These are phyloP conservation scores for Phalacrocorax carbo DNA, from an alignment of 2,113 vertebrate genomes.

Conservation along the genomic window DNA sequence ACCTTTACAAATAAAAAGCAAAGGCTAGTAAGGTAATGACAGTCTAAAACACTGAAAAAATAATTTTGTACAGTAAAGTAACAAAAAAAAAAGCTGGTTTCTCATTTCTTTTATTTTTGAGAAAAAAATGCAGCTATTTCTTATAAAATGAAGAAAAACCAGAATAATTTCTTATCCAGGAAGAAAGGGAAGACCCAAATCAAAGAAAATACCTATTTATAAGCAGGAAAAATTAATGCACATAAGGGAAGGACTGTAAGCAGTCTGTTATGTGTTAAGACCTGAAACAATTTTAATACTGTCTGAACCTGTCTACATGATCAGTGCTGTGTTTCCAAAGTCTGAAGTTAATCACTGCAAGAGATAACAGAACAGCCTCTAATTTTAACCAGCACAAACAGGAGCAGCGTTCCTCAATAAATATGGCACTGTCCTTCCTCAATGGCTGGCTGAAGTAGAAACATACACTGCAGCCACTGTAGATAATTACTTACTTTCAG, in stretches of 20 bases:
- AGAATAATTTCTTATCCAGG: not conserved
- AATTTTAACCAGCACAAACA: not conserved
- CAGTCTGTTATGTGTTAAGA: not conserved
- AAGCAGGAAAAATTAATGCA: not conserved
- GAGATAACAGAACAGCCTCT: not conserved
- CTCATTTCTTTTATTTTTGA: not conserved
- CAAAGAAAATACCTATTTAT: not conserved
- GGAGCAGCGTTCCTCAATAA: not conserved
- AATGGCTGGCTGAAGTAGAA: not conserved
- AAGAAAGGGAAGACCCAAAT: not conserved
- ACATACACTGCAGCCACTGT: not conserved
- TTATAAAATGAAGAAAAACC: not conserved
- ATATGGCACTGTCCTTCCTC: not conserved
- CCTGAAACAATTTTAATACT: not conserved
- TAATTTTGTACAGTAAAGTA: rapidly evolving
- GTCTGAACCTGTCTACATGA: not conserved
- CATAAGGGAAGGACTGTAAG: rapidly evolving
- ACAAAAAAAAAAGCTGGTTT: not conserved
- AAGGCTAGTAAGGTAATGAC: not conserved
- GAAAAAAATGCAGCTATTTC: not conserved
- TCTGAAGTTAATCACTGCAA: constrained; percentile 14
- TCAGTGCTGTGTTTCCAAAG: not conserved
- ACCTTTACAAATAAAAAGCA: not conserved
- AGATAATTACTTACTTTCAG: constrained; percentile 77
- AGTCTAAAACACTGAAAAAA: not conserved